These are phyloP conservation scores for Catalaphyllia jardinei DNA, from an alignment of 64 coral and sea anemone genomes.

Conservation along the genomic window DNA sequence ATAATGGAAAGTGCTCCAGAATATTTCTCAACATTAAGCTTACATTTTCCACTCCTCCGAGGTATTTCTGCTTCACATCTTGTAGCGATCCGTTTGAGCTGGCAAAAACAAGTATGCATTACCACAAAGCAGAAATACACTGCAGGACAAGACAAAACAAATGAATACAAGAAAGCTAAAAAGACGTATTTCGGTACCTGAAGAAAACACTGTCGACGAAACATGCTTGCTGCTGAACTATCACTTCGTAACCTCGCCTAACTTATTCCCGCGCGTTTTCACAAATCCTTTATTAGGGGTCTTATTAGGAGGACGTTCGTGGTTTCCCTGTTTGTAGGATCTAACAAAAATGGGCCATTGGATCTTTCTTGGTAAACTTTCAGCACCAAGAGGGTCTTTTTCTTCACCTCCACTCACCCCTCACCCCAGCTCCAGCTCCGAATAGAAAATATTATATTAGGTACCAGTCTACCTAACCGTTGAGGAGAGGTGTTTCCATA, in stretches of 20 bases:
- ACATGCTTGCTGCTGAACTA: not conserved
- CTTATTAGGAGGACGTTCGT: not conserved
- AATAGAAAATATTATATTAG: not conserved
- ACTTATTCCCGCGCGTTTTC: conserved; percentile 20
- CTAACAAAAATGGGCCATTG: too few species aligned
- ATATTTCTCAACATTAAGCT: not conserved
- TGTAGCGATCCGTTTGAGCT: conserved; percentile 25
- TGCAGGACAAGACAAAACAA: not conserved
- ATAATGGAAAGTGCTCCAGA: not conserved
- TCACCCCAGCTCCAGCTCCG: too few species aligned
- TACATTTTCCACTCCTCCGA: conserved; percentile 42
- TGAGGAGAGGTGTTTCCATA: conserved; percentile 25
- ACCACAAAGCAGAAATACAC: not conserved
- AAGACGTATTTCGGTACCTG: not conserved
- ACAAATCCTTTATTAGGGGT: not conserved
- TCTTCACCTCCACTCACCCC: not conserved
- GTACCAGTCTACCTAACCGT: not conserved
- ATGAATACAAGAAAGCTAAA: not conserved
- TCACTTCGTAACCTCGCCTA: conserved; percentile 14
- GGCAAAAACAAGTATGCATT: not conserved
- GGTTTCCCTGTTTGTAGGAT: not conserved
- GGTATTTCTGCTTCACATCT: conserved; percentile 27
- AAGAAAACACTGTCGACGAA: conserved; percentile 16
- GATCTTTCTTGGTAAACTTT: too few species aligned
- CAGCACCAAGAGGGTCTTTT: too few species aligned